Evolutionary conservation across 2,113 vertebrate genomes (phyloP).

Genomic region (Tretioscincus oriximinensis): DNA sequence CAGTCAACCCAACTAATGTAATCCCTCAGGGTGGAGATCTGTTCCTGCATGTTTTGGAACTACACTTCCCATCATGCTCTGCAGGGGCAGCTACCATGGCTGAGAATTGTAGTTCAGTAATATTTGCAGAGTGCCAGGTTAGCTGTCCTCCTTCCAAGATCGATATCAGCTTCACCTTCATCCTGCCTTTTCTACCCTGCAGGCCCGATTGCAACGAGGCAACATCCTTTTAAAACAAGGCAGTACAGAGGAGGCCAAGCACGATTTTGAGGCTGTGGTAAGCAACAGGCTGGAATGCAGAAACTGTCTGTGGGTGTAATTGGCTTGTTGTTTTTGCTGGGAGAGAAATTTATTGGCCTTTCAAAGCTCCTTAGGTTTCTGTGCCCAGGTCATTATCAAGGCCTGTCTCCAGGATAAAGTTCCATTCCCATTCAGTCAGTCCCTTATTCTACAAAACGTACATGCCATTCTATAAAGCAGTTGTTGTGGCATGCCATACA

Average conservation of each 20-base stretch:
- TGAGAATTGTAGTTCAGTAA: too few species aligned
- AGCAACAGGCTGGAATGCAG: slow-evolving; percentile 2
- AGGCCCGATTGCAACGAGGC: slow-evolving; percentile 81
- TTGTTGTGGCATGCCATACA: too few species aligned
- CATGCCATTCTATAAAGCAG: too few species aligned
- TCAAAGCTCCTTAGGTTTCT: background rate
- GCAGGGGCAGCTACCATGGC: too few species aligned
- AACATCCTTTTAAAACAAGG: slow-evolving; percentile 83
- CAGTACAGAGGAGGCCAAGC: slow-evolving; percentile 70
- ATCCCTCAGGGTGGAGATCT: background rate
- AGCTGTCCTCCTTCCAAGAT: too few species aligned
- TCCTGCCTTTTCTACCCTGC: background rate
- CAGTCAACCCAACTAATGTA: background rate
- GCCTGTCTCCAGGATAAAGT: background rate
- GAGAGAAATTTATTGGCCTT: background rate
- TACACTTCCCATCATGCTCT: too few species aligned
- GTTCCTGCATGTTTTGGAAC: background rate
- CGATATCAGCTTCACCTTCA: background rate
- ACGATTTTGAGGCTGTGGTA: slow-evolving; percentile 81
- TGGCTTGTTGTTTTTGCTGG: background rate
- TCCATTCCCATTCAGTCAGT: background rate
- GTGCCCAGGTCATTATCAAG: background rate
- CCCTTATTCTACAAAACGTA: too few species aligned
- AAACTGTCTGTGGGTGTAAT: too few species aligned
- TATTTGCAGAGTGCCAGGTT: too few species aligned